These are phyloP conservation scores for Enteromius radiatus DNA, from an alignment of 2,797 vertebrate species.

Conservation along the genomic window DNA sequence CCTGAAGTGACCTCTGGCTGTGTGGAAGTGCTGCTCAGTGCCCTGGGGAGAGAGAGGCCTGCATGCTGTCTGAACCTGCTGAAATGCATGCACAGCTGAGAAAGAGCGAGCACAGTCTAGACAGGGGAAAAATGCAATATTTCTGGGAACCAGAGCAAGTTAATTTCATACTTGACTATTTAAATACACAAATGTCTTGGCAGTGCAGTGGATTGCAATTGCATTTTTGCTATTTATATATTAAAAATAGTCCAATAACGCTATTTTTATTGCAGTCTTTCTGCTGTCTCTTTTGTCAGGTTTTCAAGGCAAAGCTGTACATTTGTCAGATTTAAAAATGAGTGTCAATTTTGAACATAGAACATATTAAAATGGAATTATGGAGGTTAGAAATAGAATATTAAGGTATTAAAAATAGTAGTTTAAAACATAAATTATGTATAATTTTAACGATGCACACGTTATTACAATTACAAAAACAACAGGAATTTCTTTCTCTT, in stretches of 20 bases:
- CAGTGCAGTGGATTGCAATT: neutral
- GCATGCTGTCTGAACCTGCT: constrained; percentile 61
- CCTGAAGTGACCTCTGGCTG: constrained; percentile 54
- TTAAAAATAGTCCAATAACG: neutral
- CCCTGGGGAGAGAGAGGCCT: constrained; percentile 55
- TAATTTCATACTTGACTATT: neutral
- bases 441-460: neutral
- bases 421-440: neutral
- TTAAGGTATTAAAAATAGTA: neutral
- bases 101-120: constrained; percentile 22
- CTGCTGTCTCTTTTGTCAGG: neutral
- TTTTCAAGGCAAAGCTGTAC: neutral
- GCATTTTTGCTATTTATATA: neutral
- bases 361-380: neutral
- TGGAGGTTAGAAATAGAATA: neutral
- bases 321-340: neutral
- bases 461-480: neutral
- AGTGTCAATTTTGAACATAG: neutral
- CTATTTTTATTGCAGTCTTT: neutral
- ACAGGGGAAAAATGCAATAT: neutral
- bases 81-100: constrained; percentile 38
- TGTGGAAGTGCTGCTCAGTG: constrained; percentile 61
- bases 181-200: neutral
- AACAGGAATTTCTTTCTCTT: too few relatives aligned
- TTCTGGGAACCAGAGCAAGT: neutral